These are phyloP conservation scores for Periophthalmus modestus DNA, from an alignment of 2,113 vertebrate genomes.

Conservation along the genomic window DNA sequence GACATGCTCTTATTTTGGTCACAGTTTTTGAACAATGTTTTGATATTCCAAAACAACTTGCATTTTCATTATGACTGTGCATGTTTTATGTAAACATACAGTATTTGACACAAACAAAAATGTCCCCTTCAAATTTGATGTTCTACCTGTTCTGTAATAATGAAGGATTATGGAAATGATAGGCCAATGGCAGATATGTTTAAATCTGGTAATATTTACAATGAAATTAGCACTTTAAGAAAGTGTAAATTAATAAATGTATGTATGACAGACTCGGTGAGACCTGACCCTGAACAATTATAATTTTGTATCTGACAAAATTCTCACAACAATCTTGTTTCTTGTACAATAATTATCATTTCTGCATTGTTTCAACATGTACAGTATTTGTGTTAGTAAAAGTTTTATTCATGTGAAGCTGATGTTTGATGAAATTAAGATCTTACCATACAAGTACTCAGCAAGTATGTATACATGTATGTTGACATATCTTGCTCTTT, in stretches of 20 bases:
- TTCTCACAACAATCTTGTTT: slow-evolving; percentile 57
- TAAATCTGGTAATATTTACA: slow-evolving; percentile 67
- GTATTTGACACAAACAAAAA: slow-evolving; percentile 49
- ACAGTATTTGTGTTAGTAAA: slow-evolving; percentile 90
- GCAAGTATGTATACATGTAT: slow-evolving; percentile 90
- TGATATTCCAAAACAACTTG: slow-evolving; percentile 66
- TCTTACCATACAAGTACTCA: slow-evolving; percentile 89
- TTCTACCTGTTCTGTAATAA: slow-evolving; percentile 54
- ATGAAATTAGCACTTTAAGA: slow-evolving; percentile 78
- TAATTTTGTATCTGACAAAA: slow-evolving; percentile 33
- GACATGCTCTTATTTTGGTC: slow-evolving; percentile 81
- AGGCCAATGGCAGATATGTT: slow-evolving; percentile 48
- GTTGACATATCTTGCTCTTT: slow-evolving; percentile 93
- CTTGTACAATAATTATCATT: slow-evolving; percentile 81
- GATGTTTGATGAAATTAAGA: slow-evolving; percentile 75
- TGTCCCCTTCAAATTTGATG: slow-evolving; percentile 44
- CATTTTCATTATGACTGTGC: slow-evolving; percentile 80
- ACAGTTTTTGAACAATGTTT: slow-evolving; percentile 62
- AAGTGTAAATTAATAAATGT: slow-evolving; percentile 60
- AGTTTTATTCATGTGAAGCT: slow-evolving; percentile 80
- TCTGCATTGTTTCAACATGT: slow-evolving; percentile 90
- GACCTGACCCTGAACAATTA: slow-evolving; percentile 27
- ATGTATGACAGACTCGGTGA: slow-evolving; percentile 10
- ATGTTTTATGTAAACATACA: slow-evolving; percentile 74
- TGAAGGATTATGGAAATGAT: slow-evolving; percentile 72